Conservation (phyloP, 2,888 invertebrate genomes). For the Ashinkailepas kermadecensis region DNA sequence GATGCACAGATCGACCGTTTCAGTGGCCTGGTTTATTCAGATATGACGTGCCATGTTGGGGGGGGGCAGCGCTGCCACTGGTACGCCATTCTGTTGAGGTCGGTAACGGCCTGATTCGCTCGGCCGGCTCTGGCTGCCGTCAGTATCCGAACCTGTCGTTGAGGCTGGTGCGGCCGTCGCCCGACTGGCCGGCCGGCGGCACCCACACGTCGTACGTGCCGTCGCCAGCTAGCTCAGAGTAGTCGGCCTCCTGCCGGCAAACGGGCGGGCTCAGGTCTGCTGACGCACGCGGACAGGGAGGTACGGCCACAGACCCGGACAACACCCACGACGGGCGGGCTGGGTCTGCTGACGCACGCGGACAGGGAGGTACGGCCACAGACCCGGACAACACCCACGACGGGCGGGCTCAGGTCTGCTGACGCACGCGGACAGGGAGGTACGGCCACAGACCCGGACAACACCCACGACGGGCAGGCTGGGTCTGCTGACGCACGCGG, state of each 20-base stretch:
- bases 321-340: too few relatives aligned
- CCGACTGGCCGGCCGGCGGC: constrained; percentile 64
- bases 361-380: background rate
- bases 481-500: background rate
- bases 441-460: too few relatives aligned
- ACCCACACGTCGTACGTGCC: constrained; percentile 53
- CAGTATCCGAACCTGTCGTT: constrained; percentile 72
- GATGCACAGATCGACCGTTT: too few relatives aligned
- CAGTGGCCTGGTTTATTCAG: too few relatives aligned
- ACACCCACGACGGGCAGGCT: too few relatives aligned
- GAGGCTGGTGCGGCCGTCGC: constrained; percentile 66
- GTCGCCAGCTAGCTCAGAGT: background rate
- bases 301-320: too few relatives aligned
- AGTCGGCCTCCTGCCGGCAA: constrained; percentile 14
- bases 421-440: background rate
- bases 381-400: background rate
- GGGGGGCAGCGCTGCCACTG: too few relatives aligned
- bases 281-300: background rate
- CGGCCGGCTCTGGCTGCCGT: background rate
- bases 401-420: background rate
- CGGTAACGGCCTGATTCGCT: too few relatives aligned
- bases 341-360: background rate
- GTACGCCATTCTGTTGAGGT: too few relatives aligned
- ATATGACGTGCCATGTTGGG: too few relatives aligned
- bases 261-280: background rate